Conservation (phyloP, 2,797 vertebrate species). For the Babyrousa celebensis region DNA sequence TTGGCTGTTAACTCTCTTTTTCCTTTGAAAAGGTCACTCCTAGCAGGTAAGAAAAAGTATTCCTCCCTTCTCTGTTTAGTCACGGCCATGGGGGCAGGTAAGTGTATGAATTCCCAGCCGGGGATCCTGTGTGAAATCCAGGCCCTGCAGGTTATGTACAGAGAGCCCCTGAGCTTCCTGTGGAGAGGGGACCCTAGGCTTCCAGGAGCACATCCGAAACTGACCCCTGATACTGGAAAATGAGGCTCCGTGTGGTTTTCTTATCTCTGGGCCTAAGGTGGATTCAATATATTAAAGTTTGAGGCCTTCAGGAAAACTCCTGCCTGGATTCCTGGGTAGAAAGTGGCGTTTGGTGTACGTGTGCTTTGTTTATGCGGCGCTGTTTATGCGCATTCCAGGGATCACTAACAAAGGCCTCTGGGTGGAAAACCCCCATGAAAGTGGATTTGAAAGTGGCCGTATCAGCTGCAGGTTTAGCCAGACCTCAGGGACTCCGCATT, state of each 20-base stretch:
- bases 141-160: background rate
- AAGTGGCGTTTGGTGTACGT: conserved; percentile 23
- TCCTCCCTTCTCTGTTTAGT: background rate
- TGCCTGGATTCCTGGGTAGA: conserved; percentile 73
- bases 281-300: conserved; percentile 60
- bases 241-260: background rate
- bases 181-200: accelerated
- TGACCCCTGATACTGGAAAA: conserved; percentile 32
- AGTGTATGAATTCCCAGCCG: background rate
- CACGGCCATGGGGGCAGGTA: background rate
- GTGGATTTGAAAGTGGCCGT: conserved; percentile 89
- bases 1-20: background rate
- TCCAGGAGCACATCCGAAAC: background rate
- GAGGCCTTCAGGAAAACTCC: conserved; percentile 52
- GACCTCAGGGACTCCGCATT: conserved; percentile 68
- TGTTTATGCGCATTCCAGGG: conserved; percentile 53
- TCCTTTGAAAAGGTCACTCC: background rate
- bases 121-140: background rate
- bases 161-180: background rate
- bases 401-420: conserved; percentile 64
- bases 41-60: background rate
- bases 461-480: conserved; percentile 86
- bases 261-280: background rate
- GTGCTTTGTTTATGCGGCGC: conserved; percentile 31
- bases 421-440: conserved; percentile 78